Evolutionary conservation across 2,888 invertebrate genomes (phyloP), one percentile per base, ranked within the genome.

Genomic region (Drosophila basisetae): DNA sequence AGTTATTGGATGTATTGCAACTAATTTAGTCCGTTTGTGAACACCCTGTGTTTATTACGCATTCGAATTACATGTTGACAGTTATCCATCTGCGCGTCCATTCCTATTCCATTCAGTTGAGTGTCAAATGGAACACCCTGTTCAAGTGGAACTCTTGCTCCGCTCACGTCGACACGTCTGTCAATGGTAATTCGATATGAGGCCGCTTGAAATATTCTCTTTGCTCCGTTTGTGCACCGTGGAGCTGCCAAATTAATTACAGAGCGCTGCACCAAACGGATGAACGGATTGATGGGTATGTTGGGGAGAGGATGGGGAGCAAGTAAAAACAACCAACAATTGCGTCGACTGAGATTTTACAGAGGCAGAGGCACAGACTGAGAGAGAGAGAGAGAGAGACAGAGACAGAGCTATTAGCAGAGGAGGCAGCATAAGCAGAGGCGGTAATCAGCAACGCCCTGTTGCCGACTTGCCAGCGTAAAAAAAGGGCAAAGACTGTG

Each of bases 191-290:
- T 84, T 84, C 81, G 84, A 84, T 84, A 84, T 81, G 76, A 79
- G 81, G 81, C 83, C 66, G 80, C 79, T 73, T 84, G 84, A 83
- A 87, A 83, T 75, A 84, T 84, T 87, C 84, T 74, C 84, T 87
- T 83, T 84, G 69, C 54, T 66, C 11, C 43, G 43, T 43, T 41
- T 69, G 39, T 53, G 35, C 58, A 28, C 60, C 39, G 58, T 70
- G 73, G 70, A 84, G 84, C 87, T 84, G 84, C 84, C 84, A 84
- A 84, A 84, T 84, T 87, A 84, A 84, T 84, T 84, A 84, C 84
- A 84, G 84, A 87, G 87, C 84, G 84, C 84, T 87, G 87, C 87
- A 82, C 84, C 80, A 78, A 77, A 67, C 56, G 76, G 74, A 75
- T 80, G 84, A 68, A 68, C 78, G 72, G 62, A 68, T 77, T 77